phyloP scores from a whole-genome alignment of 2,113 vertebrate genomes.

The Sisor rabdophorus region DNA sequence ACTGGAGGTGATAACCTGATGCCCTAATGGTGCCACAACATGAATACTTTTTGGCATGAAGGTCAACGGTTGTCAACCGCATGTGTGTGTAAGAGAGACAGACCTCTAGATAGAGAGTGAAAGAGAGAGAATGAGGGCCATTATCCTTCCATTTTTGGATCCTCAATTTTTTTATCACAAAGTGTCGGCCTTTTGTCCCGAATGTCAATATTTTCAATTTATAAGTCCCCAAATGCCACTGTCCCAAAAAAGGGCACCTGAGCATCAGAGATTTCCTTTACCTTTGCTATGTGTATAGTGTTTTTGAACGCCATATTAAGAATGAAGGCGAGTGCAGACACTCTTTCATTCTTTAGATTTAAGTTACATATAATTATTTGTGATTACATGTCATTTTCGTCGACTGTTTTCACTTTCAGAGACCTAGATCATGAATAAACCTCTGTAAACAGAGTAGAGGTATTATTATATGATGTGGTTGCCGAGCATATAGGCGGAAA shows the following conservation, averaged over 20 bases:
- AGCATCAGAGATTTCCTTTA: not conserved
- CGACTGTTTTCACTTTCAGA: constrained; percentile 6
- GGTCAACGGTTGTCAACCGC: constrained; percentile 17
- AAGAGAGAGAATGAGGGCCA: not conserved
- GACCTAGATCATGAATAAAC: not conserved
- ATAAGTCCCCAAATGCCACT: not conserved
- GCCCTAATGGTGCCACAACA: not conserved
- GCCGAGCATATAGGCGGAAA: not conserved
- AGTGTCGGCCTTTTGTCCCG: constrained; percentile 8
- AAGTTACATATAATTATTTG: constrained; percentile 26
- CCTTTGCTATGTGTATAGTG: no score
- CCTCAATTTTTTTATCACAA: constrained; percentile 1
- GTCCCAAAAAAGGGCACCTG: not conserved
- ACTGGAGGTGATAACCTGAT: constrained; percentile 24
- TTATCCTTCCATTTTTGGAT: constrained; percentile 9
- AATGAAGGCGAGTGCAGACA: not conserved
- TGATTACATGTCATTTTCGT: constrained; percentile 22
- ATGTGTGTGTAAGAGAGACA: no score
- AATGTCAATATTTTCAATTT: not conserved
- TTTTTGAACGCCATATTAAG: not conserved
- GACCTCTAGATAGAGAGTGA: no score
- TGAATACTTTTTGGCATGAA: constrained; percentile 21
- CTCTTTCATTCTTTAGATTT: not conserved
- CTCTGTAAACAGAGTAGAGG: not conserved
- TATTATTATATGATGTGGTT: constrained; percentile 1